These are phyloP conservation scores for Turnix velox DNA, from an alignment of 2,113 vertebrate genomes.

Conservation along the genomic window DNA sequence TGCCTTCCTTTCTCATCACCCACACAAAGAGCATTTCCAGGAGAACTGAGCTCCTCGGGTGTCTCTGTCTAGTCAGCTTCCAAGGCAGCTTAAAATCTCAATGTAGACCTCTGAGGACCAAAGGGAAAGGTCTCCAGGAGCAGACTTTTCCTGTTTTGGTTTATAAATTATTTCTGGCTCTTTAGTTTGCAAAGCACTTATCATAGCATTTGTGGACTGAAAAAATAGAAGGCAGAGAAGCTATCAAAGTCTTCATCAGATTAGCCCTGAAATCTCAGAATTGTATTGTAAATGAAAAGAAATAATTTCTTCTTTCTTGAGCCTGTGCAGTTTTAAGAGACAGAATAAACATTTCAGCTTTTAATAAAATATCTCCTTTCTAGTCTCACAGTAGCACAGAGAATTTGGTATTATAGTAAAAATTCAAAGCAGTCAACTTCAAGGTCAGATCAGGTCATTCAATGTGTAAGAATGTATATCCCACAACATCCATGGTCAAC, in stretches of 20 bases:
- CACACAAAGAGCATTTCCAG: neutral
- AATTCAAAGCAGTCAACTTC: neutral
- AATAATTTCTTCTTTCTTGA: neutral
- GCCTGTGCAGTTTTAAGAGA: neutral
- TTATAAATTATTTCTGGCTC: neutral
- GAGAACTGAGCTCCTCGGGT: neutral
- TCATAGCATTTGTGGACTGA: neutral
- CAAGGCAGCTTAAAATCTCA: neutral
- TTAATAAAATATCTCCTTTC: neutral
- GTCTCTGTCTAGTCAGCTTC: neutral
- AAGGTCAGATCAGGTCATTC: neutral
- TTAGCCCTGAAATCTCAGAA: neutral
- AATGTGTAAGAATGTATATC: neutral
- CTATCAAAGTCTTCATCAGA: neutral
- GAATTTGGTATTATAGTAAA: neutral
- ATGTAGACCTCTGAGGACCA: neutral
- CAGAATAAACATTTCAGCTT: neutral
- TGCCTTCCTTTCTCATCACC: neutral
- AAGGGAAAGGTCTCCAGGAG: neutral
- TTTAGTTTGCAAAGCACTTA: neutral
- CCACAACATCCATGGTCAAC: neutral
- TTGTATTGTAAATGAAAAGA: slow-evolving; percentile 15
- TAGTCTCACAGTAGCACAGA: neutral
- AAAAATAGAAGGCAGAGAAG: neutral
- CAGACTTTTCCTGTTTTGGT: neutral